Evolutionary conservation across 2,797 vertebrate genomes (phyloP), one percentile per base, ranked within the genome.

Genomic region (Danio albolineatus): DNA sequence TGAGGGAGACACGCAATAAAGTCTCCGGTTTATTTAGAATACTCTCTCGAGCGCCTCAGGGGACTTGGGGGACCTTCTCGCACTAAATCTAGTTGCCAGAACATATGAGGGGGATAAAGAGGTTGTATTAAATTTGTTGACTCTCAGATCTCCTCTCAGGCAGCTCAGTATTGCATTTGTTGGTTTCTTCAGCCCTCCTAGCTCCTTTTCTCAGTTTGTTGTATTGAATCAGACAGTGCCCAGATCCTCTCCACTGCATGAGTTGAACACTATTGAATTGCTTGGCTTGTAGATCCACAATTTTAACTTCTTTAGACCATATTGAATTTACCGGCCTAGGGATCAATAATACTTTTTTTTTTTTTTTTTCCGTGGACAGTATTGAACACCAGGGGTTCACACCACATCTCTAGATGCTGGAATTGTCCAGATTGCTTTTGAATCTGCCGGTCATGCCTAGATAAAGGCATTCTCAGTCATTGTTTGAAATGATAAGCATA

Each of bases 241-340:
- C 89, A 91, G 90, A 92, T 94, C 92, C 90, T 90, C 90, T 88
- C 89, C 89, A 90, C 88, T 92, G 91, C 92, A 91, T 89, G 89
- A 90, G 87, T 90, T 91, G 91, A 94, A 91, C 90, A 90, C 89
- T 93, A 94, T 94, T 92, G 93, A 93, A 94, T 93, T 93, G 92
- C 93, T 93, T 90, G 90, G 89, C 91, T 93, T 93, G 93, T 94
- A 93, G 92, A 94, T 92, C 91, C 91, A 93, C 92, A 91, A 87
- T 91, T 92, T 92, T 94, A 94, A 93, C 93, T 92, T 93, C 92
- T 93, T 92, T 93, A 94, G 92, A 94, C 93, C 92, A 90, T 93
- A 94, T 94, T 94, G 93, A 93, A 94, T 94, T 95, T 91, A 92
- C 91, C 88, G 89, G 92, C 90, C 85, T 53, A 79, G 84, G 88